A percentile compares a stretch with the other conserved stretches of the same genome.
Conservation (phyloP, 1,140 invertebrate genomes). For the Cydia amplana region DNA sequence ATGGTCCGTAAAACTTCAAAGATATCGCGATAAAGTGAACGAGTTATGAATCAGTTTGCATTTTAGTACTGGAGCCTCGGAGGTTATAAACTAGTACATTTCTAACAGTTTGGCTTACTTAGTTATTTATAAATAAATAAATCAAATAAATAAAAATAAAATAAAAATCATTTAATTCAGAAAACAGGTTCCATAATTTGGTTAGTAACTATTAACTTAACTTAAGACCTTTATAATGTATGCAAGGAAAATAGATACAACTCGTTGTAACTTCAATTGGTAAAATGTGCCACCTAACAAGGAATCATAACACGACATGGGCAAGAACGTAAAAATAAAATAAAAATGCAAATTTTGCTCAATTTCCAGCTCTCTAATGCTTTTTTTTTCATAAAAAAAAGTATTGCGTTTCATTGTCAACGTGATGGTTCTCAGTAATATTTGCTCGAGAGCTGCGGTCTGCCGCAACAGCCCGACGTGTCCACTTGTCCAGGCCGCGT, state of each 20-base stretch:
- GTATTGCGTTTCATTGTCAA: slow-evolving; percentile 8
- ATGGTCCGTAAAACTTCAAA: slow-evolving; percentile 10
- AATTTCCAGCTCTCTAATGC: background rate
- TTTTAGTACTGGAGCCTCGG: background rate
- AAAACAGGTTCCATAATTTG: too few species aligned
- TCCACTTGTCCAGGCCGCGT: background rate
- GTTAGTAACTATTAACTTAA: too few species aligned
- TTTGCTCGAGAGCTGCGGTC: slow-evolving; percentile 23
- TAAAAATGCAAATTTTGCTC: background rate
- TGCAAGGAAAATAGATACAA: too few species aligned
- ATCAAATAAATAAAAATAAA: too few species aligned
- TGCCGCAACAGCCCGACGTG: slow-evolving; percentile 1
- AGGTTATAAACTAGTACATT: too few species aligned
- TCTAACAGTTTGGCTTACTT: background rate
- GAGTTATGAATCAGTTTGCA: background rate
- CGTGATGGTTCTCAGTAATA: slow-evolving; percentile 21
- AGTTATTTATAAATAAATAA: background rate
- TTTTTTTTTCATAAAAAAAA: background rate
- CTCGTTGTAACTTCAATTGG: too few species aligned
- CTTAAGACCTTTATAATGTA: background rate
- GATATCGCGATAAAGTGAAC: slow-evolving; percentile 4
- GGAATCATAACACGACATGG: too few species aligned
- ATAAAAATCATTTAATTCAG: too few species aligned
- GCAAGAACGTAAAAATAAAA: background rate
- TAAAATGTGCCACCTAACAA: too few species aligned